Evolutionary conservation across 2,888 invertebrate species (phyloP), one percentile per base, ranked within the genome.

Genomic region (Chorisops tibialis): DNA sequence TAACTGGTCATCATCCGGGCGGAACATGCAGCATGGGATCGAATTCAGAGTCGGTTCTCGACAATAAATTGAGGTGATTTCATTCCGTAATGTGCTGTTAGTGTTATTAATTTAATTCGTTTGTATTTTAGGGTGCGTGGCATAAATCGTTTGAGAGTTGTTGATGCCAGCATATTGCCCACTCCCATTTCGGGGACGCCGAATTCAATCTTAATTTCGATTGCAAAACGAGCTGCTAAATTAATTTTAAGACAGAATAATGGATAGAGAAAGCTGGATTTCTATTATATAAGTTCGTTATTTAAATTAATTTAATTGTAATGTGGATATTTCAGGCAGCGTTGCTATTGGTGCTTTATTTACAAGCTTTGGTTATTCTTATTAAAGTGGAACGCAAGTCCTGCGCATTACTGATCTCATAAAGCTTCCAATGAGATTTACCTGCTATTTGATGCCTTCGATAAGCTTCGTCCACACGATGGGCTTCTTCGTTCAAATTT

Each of bases 161-260:
- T 90, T 66, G 93, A 94, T 75, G 89, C 90, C 3, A 91, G 92
- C 70, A 82, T 92, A 1, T 79, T 93, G 68, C 93, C 93, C 0
- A 81, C 85, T 0, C 87, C 92, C 0, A 77, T 89, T 21, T 88
- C 89, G 1, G 85, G 92, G 2, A 88, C 87, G 70, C 88, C 93
- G 0, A 88, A 89, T 73, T 85, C 87, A 0, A 81, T 85, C 4
- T 73, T 89, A 4, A 76, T 85, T 1, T 84, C 84, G 1, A 81
- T 89, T 73, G 87, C 89, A 0, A 85, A 87, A 69, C 81, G 79
- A 67, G 85, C 86, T 0, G 83, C 83, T 0, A 81, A 87, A 52
- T 71, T 87, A 45, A 83, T 88, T 68, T 69, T 79, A 21, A 71
- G 70, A 63, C 7, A 39, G 9, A 21, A 4, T 4, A 2, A 9